Base-by-base conservation (phyloP, 1,140 invertebrate species). In the Aphaenogaster rudis region DNA sequence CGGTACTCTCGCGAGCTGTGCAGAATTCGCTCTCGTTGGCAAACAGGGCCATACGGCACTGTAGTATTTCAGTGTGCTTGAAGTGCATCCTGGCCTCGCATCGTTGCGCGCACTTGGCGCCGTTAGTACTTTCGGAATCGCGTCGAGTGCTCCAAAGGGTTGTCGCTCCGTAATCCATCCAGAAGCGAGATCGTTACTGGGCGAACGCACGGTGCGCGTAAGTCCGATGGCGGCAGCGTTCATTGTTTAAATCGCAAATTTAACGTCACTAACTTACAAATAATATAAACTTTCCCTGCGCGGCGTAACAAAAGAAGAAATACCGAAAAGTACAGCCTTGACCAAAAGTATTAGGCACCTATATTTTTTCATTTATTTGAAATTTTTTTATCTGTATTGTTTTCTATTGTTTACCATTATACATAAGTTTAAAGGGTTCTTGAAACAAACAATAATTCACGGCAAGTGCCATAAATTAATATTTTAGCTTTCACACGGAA, bases 61-160 rank as follows among this genome's bases (percentile, higher is more conserved):
- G 91, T 88, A 71, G 81, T 74, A 86, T 87, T 89, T 85, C 48
- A 88, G 39, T 48, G 39, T 74, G 39, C 78, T 52, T 50, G 17
- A 82, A 91, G 66, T 59, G 67, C 67, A 48, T 50, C 48, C 77
- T 79, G 89, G 28, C 52, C 67, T 42, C n/a, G 28, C 72, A 50
- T 63, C 63, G 7, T 64, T 84, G 78, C 71, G 69, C 89, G 66
- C 84, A 71, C 48, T 90, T 84, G 82, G 21, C 57, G 57, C 48
- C 85, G 78, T 88, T 89, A 63, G 76, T 90, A 74, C 88, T 88
- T 90, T 90, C 52, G 52, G 57, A 87, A 86, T 90, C 76, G 84
- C 76, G 61, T 66, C 57, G 57, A 71, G 42, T 76, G 48, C 52
- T 17, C 33, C 50, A 72, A 86, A 63, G 77, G 63, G 76, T 28